Conservation (phyloP, 2,113 vertebrate species). For the Neodontobutis hainanensis region DNA sequence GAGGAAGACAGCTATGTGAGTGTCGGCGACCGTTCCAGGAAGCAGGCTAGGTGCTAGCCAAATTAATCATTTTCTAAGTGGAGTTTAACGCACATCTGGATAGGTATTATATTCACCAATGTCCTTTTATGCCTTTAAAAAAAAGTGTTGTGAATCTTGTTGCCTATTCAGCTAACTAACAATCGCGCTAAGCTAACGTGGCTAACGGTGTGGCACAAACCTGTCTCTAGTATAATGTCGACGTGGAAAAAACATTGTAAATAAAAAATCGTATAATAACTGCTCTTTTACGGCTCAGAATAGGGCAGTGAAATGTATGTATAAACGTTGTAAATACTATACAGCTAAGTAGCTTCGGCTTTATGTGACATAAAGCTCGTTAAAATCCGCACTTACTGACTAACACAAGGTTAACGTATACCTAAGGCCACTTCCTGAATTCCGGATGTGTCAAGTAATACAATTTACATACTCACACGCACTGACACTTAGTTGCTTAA, state of each 20-base stretch:
- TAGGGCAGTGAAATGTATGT: neutral
- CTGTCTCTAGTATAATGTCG: neutral
- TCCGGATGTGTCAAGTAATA: slow-evolving; percentile 10
- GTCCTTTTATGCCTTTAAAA: neutral
- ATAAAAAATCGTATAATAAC: too few relatives aligned
- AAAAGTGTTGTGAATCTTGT: neutral
- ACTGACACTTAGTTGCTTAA: slow-evolving; percentile 1
- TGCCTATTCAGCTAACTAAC: slow-evolving; percentile 26
- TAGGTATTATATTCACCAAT: slow-evolving; percentile 40
- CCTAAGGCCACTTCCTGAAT: slow-evolving; percentile 53
- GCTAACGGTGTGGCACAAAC: slow-evolving; percentile 20
- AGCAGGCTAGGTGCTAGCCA: slow-evolving; percentile 27
- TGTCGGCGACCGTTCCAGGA: slow-evolving; percentile 13
- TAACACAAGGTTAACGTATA: slow-evolving; percentile 6
- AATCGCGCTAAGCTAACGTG: slow-evolving; percentile 48
- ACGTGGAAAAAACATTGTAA: neutral
- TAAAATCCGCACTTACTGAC: slow-evolving; percentile 16
- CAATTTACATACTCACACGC: slow-evolving; percentile 29
- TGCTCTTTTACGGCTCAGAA: neutral
- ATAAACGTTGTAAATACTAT: neutral
- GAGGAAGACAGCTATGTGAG: slow-evolving; percentile 16
- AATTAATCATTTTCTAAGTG: neutral
- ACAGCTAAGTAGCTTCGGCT: neutral
- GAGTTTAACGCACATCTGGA: neutral
- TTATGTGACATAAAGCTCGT: slow-evolving; percentile 2